These are phyloP conservation scores for Galeopsomyia nigrocyanea DNA, from an alignment of 2,888 invertebrate species.

Conservation along the genomic window DNA sequence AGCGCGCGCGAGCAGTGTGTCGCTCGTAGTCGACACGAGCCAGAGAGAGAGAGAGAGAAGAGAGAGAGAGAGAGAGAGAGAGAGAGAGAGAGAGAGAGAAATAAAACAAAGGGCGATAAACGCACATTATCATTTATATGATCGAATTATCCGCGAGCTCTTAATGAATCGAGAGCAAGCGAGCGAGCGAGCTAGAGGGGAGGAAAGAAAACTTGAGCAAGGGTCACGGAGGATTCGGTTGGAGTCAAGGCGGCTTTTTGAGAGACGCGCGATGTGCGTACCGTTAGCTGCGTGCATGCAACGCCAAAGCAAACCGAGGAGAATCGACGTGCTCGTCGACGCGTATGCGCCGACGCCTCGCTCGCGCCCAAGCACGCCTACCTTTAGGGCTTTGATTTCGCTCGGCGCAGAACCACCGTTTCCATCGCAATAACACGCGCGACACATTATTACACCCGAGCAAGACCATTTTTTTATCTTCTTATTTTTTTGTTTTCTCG, in stretches of 20 bases:
- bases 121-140: slow-evolving; percentile 49
- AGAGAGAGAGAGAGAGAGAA: slow-evolving; percentile 1
- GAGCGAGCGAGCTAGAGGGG: background rate
- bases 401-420: slow-evolving; percentile 1
- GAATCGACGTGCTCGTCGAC: slow-evolving; percentile 39
- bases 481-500: too few relatives aligned
- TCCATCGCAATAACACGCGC: slow-evolving; percentile 28
- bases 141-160: slow-evolving; percentile 45
- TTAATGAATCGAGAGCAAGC: slow-evolving; percentile 40
- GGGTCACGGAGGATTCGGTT: slow-evolving; percentile 66
- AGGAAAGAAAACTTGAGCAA: slow-evolving; percentile 2
- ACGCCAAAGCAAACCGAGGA: slow-evolving; percentile 50
- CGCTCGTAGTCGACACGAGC: slow-evolving; percentile 3
- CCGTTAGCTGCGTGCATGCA: slow-evolving; percentile 59
- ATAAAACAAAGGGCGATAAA: slow-evolving; percentile 44
- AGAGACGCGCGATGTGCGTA: slow-evolving; percentile 57
- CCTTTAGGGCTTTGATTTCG: slow-evolving; percentile 35
- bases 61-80: background rate
- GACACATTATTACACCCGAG: slow-evolving; percentile 24
- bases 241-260: slow-evolving; percentile 67
- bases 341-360: too few relatives aligned
- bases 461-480: too few relatives aligned
- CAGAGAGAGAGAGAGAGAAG: slow-evolving; percentile 13
- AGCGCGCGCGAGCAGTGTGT: slow-evolving; percentile 17
- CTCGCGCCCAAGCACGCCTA: background rate